phyloP scores from a whole-genome alignment of 2,797 vertebrate species.

The Phataginus tetradactyla region DNA sequence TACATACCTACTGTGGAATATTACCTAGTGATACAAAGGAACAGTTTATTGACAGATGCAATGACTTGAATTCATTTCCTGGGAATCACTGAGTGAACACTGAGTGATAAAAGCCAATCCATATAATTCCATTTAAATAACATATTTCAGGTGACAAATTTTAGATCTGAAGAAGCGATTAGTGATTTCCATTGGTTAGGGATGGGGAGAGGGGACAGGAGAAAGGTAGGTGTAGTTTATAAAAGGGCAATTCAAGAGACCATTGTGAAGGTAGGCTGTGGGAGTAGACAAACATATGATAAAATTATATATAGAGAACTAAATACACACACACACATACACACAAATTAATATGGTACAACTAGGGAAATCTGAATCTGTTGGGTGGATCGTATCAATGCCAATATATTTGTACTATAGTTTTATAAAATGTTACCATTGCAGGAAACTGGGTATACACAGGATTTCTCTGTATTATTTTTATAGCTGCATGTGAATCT shows the following conservation, averaged over 20 bases:
- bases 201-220: accelerated
- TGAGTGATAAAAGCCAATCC: not conserved
- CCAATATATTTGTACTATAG: not conserved
- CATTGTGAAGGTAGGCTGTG: not conserved
- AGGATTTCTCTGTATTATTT: not conserved
- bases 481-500: not conserved
- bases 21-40: not conserved
- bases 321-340: not conserved
- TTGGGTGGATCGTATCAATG: not conserved
- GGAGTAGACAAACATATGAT: not conserved
- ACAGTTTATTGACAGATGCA: not conserved
- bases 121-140: not conserved
- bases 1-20: not conserved
- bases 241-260: not conserved
- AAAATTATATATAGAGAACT: not conserved
- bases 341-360: not conserved
- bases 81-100: not conserved
- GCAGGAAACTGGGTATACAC: not conserved
- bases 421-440: not conserved
- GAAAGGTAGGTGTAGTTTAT: not conserved
- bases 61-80: not conserved
- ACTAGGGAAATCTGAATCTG: not conserved
- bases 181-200: not conserved
- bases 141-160: not conserved
- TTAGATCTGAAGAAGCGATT: not conserved